phyloP scores from a whole-genome alignment of 2,888 invertebrate species.

The Selenia dentaria region DNA sequence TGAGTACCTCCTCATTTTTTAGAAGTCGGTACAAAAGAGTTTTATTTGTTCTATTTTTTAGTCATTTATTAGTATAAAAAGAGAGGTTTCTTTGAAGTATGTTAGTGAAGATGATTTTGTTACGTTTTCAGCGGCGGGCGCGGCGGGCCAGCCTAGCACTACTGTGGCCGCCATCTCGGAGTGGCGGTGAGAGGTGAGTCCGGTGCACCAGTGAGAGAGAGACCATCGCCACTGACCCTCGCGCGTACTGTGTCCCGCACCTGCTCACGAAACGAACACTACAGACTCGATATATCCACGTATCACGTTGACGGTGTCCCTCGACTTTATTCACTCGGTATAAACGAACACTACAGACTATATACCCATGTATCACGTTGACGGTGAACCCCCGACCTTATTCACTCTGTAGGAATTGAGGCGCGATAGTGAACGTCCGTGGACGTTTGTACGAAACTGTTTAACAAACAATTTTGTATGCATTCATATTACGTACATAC shows the following conservation, averaged over 20 bases:
- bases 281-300: slow-evolving; percentile 46
- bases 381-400: slow-evolving; percentile 37
- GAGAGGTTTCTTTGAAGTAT: no score
- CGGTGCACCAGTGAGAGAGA: slow-evolving; percentile 26
- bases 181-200: slow-evolving; percentile 84
- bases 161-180: slow-evolving; percentile 82
- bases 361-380: no score
- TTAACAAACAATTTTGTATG: slow-evolving; percentile 63
- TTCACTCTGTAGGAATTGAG: slow-evolving; percentile 44
- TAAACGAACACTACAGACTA: no score
- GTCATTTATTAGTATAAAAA: no score
- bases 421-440: slow-evolving; percentile 39
- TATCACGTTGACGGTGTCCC: no score
- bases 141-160: slow-evolving; percentile 84
- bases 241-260: slow-evolving; percentile 38
- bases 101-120: no score
- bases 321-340: no score
- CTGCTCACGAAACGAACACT: slow-evolving; percentile 24
- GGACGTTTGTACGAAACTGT: slow-evolving; percentile 34
- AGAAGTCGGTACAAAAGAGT: no score
- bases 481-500: slow-evolving; percentile 71
- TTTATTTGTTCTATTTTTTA: no score
- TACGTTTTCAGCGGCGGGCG: slow-evolving; percentile 53
- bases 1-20: no score
- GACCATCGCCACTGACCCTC: slow-evolving; percentile 23